phyloP scores from a whole-genome alignment of 2,888 invertebrate species.

The Pristionchus exspectatus region DNA sequence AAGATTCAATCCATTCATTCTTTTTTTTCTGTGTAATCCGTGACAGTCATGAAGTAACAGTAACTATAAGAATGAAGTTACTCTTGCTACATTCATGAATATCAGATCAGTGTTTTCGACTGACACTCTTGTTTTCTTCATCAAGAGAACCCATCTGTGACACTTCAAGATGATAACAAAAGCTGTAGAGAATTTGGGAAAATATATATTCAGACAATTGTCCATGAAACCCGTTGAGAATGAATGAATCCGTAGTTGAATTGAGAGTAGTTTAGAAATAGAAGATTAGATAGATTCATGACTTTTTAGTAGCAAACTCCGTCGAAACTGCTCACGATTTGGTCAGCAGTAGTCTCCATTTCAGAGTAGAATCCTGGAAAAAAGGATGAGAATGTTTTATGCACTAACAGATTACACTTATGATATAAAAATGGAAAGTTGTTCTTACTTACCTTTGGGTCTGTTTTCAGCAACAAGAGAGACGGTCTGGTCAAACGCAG shows the following conservation, averaged over 20 bases:
- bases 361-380: slow-evolving; percentile 29
- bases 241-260: not conserved
- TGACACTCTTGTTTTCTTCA: not conserved
- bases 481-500: not conserved
- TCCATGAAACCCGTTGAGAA: not conserved
- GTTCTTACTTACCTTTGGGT: not conserved
- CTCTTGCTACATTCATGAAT: too few relatives aligned
- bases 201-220: not conserved
- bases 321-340: slow-evolving; percentile 19
- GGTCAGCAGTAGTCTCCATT: slow-evolving; percentile 5
- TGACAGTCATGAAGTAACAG: too few relatives aligned
- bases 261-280: not conserved
- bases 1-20: too few relatives aligned
- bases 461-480: slow-evolving; percentile 24
- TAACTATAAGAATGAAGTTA: too few relatives aligned
- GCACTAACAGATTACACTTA: not conserved
- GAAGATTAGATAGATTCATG: not conserved
- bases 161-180: too few relatives aligned
- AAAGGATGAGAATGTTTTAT: not conserved
- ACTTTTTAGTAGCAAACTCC: slow-evolving; percentile 5
- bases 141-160: too few relatives aligned
- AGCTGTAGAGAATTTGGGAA: too few relatives aligned
- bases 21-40: too few relatives aligned
- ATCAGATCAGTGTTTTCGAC: too few relatives aligned
- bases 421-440: too few relatives aligned